These are phyloP conservation scores for Harlomillsia oculata DNA, from an alignment of 1,140 invertebrate genomes.

Conservation along the genomic window DNA sequence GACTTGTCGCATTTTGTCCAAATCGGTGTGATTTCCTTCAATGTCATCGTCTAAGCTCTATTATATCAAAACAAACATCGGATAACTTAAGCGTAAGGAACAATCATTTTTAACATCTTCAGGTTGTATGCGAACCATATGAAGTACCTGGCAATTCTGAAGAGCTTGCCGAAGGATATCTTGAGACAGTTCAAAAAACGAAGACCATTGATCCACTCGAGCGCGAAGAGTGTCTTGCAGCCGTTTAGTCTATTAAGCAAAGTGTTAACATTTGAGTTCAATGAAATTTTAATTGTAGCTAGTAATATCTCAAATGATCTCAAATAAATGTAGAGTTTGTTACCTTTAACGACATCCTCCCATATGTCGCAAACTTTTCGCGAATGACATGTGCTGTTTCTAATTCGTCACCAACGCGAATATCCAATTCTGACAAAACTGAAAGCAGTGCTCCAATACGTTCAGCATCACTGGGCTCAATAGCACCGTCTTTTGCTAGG, in stretches of 20 bases:
- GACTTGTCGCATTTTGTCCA: conserved; percentile 27
- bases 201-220: conserved; percentile 34
- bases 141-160: conserved; percentile 31
- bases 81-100: neutral
- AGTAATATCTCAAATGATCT: neutral
- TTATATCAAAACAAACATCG: neutral
- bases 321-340: neutral
- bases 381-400: conserved; percentile 57
- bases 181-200: conserved; percentile 35
- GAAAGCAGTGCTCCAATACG: conserved; percentile 58
- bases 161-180: conserved; percentile 34
- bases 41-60: conserved; percentile 33
- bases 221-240: conserved; percentile 33
- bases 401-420: conserved; percentile 60
- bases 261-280: neutral
- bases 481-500: conserved; percentile 50
- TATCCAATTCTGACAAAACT: conserved; percentile 56
- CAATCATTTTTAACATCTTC: neutral
- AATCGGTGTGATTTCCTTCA: conserved; percentile 17
- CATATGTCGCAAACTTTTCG: conserved; percentile 49
- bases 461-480: conserved; percentile 62
- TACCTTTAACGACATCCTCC: conserved; percentile 31
- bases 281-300: neutral
- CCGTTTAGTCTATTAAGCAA: conserved; percentile 18
- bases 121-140: neutral